These are phyloP conservation scores for Stegophylla sp. DNA, from an alignment of 2,888 invertebrate species.

Conservation along the genomic window DNA sequence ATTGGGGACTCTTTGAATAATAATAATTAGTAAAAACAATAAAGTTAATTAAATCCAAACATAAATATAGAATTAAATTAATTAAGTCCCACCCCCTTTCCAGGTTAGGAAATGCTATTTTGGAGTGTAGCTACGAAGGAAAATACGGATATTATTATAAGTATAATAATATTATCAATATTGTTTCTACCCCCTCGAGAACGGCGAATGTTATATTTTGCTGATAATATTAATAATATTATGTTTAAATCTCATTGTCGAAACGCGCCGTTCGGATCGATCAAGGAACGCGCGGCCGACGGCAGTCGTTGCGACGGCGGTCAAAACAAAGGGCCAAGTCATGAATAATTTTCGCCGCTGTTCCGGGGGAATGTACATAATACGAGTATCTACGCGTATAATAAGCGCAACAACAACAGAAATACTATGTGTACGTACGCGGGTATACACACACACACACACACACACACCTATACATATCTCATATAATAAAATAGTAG, in stretches of 20 bases:
- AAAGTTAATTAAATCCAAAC: too few relatives aligned
- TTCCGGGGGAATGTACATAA: conserved; percentile 3
- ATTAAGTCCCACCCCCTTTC: too few relatives aligned
- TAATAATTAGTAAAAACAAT: too few relatives aligned
- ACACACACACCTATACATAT: background rate
- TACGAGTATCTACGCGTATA: background rate
- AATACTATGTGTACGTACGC: background rate
- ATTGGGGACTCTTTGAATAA: too few relatives aligned
- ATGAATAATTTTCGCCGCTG: conserved; percentile 46
- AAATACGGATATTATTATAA: conserved; percentile 4
- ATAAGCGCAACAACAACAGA: background rate
- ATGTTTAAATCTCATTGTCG: conserved; percentile 24
- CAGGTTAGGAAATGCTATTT: too few relatives aligned
- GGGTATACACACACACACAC: background rate
- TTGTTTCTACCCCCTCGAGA: background rate
- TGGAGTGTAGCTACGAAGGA: too few relatives aligned
- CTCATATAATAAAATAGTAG: conserved; percentile 11
- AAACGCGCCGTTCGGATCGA: background rate
- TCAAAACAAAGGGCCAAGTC: conserved; percentile 36
- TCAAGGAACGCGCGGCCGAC: background rate
- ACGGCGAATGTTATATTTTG: conserved; percentile 22
- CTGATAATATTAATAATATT: background rate
- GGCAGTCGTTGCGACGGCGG: background rate
- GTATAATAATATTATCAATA: background rate
- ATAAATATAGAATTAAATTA: too few relatives aligned